A percentile compares a stretch with the other conserved stretches of the same genome.
Evolutionary conservation across 1,140 invertebrate genomes (phyloP).

Genomic region (Papilio glaucus): DNA sequence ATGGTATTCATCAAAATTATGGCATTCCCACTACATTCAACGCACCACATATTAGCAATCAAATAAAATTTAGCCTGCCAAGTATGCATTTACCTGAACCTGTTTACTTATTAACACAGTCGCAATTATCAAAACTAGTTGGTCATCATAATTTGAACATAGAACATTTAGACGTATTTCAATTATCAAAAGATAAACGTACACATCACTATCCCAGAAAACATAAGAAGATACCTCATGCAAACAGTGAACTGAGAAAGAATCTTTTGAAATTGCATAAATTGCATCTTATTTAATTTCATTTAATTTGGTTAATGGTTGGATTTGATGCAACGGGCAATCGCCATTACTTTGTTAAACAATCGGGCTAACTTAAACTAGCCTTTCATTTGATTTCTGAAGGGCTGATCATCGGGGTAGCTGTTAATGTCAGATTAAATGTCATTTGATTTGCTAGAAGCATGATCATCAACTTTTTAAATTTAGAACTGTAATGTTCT

Average conservation of each 20-base stretch:
- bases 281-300: constrained; percentile 48
- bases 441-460: too few relatives aligned
- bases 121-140: constrained; percentile 64
- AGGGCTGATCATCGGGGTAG: too few relatives aligned
- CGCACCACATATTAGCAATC: background rate
- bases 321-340: too few relatives aligned
- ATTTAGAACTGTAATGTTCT: too few relatives aligned
- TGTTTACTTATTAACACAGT: constrained; percentile 67
- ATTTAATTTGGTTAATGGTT: constrained; percentile 28
- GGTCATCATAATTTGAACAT: constrained; percentile 71
- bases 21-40: background rate
- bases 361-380: too few relatives aligned
- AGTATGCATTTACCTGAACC: constrained; percentile 51
- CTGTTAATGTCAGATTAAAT: too few relatives aligned
- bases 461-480: too few relatives aligned
- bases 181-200: constrained; percentile 53
- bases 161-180: constrained; percentile 70
- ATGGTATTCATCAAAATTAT: constrained; percentile 15
- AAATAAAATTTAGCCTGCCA: background rate
- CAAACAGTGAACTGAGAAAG: constrained; percentile 55
- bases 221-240: constrained; percentile 54
- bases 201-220: constrained; percentile 48
- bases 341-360: too few relatives aligned
- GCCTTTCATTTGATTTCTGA: too few relatives aligned
- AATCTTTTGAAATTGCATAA: constrained; percentile 58